A percentile compares a stretch with the other conserved stretches of the same genome.
Conservation (phyloP, 2,113 vertebrate species). For the Zapornia atra region DNA sequence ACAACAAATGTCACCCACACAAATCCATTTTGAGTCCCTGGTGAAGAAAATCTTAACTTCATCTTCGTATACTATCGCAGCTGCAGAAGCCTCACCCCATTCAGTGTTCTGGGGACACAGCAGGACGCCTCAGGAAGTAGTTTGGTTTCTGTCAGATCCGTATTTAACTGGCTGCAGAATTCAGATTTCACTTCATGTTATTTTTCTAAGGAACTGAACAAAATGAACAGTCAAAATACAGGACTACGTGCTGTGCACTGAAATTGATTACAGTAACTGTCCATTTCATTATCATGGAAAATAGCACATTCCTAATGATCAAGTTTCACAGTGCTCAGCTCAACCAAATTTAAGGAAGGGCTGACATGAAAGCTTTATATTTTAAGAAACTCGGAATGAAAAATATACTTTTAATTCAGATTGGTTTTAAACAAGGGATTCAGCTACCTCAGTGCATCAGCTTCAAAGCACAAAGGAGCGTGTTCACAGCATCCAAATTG, state of each 20-base stretch:
- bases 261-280: neutral
- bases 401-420: neutral
- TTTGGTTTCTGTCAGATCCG: neutral
- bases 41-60: neutral
- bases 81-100: neutral
- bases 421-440: neutral
- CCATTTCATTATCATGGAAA: neutral
- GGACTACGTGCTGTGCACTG: neutral
- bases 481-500: neutral
- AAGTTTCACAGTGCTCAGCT: neutral
- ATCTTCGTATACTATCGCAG: neutral
- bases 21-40: neutral
- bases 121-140: neutral
- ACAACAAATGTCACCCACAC: neutral
- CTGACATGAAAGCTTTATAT: neutral
- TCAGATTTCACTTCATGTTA: neutral
- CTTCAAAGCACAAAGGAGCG: neutral
- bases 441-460: neutral
- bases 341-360: neutral
- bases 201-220: neutral
- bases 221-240: neutral
- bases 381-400: neutral
- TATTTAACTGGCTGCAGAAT: neutral
- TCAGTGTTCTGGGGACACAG: neutral
- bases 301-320: neutral